These are phyloP conservation scores for Ctenosaura bakeri DNA, from an alignment of 2,797 vertebrate species.

Conservation along the genomic window DNA sequence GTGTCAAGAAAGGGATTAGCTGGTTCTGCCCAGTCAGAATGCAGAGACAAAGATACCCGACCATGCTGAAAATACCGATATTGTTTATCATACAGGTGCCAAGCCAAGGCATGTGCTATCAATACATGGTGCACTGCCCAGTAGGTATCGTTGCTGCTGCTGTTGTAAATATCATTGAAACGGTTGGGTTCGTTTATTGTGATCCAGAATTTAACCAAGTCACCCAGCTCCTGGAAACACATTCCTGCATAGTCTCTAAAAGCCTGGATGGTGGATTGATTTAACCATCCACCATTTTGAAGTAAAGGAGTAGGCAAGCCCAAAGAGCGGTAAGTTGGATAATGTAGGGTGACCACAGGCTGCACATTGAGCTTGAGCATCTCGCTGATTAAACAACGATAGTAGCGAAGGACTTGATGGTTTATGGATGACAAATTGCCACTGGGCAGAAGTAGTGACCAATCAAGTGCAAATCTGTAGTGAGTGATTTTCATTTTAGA, in stretches of 20 bases:
- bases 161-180: conserved; percentile 83
- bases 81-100: conserved; percentile 85
- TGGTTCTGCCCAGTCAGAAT: conserved; percentile 93
- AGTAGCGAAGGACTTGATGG: conserved; percentile 88
- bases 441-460: conserved; percentile 90
- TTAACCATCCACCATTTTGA: conserved; percentile 90
- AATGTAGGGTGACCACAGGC: conserved; percentile 88
- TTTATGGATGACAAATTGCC: conserved; percentile 85
- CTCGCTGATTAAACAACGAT: conserved; percentile 89
- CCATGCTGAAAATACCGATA: conserved; percentile 80
- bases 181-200: conserved; percentile 96
- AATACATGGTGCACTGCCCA: conserved; percentile 88
- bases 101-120: conserved; percentile 90
- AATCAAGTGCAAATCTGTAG: conserved; percentile 94
- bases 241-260: conserved; percentile 89
- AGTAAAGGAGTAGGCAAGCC: conserved; percentile 86
- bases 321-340: conserved; percentile 86
- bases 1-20: conserved; percentile 90
- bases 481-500: conserved; percentile 87
- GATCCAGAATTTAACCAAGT: conserved; percentile 91
- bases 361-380: conserved; percentile 83
- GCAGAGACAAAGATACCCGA: conserved; percentile 90
- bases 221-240: conserved; percentile 90
- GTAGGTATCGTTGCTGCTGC: conserved; percentile 81
- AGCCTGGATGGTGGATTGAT: conserved; percentile 82